Base-by-base conservation (phyloP, 2,113 vertebrate species). In the Eurypyga helias region DNA sequence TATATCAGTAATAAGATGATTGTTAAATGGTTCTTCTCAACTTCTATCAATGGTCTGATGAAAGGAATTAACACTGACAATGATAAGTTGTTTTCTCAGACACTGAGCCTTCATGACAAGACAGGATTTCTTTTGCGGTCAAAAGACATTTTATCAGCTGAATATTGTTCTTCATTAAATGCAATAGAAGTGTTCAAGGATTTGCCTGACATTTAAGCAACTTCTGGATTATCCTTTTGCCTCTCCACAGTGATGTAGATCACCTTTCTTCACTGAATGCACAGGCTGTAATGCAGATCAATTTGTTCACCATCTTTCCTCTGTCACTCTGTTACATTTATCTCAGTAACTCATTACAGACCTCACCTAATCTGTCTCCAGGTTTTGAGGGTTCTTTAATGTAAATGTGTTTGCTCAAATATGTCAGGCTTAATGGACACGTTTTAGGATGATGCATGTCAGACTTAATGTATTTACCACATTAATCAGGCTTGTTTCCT, bases 21-120 rank as follows among this genome's bases (percentile, higher is more conserved):
- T 96, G 87, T 84, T 96, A 97, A 97, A 97, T 93, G 89, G 83
- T 78, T 97, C 91, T 93, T 96, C 95, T 97, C 91, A 90, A 89
- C 89, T 97, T 96, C 95, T 82, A 51, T 97, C 96, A 95, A 88
- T 95, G 93, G 84, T 33, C 87, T 94, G 92, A 97, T 92, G 96
- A 94, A 97, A 96, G 89, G 94, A 98, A 98, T 96, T 93, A 96
- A 97, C 92, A 93, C 64, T 94, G 97, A 97, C 93, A 95, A 61
- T 88, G 94, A 83, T 90, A 94, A 96, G 92, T 94, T 97, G 83
- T 92, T 97, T 97, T 97, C 79, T 97, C 62, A 90, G 87, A 51
- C 58, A 73, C 20, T 71, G 78, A 91, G 76, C 33, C 87, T 95
- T 95, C 79, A 16, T 49, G 94, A 86, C 87, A 84, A 90, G 62